Percentiles rank a stretch among this genome's conserved stretches.
These are phyloP conservation scores for Octonoba sinensis DNA, from an alignment of 2,888 invertebrate genomes.

Conservation along the genomic window DNA sequence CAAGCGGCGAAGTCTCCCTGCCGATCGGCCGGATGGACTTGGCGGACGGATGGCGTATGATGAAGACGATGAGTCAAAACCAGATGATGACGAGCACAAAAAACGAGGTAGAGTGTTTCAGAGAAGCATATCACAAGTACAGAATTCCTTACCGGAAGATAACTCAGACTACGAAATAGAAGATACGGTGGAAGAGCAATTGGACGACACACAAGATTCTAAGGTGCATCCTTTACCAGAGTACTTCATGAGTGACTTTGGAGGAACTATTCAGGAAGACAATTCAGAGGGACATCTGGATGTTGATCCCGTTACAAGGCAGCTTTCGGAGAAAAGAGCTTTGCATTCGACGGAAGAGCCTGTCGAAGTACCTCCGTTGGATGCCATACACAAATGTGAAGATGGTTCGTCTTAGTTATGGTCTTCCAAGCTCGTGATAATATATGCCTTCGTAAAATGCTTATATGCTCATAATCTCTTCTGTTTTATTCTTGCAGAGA, in stretches of 20 bases:
- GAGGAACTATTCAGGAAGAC: not conserved
- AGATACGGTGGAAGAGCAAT: not conserved
- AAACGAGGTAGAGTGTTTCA: not conserved
- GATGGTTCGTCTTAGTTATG: too few species aligned
- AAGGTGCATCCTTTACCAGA: conserved; percentile 37
- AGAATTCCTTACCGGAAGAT: not conserved
- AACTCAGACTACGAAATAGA: not conserved
- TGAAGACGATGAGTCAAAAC: not conserved
- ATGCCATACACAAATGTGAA: too few species aligned
- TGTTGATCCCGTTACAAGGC: too few species aligned
- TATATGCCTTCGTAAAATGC: too few species aligned
- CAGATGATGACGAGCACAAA: not conserved
- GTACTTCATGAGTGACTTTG: conserved; percentile 48
- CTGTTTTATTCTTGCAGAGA: too few species aligned
- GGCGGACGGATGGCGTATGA: not conserved
- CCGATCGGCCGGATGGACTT: conserved; percentile 20
- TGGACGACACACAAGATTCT: not conserved
- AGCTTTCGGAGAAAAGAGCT: too few species aligned
- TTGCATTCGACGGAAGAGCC: too few species aligned
- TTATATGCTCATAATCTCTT: too few species aligned
- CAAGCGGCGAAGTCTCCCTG: conserved; percentile 42
- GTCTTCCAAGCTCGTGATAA: too few species aligned
- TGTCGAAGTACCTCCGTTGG: too few species aligned
- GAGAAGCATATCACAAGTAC: not conserved
- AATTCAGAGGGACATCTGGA: too few species aligned